These are phyloP conservation scores for Agrilus biguttatus DNA, from an alignment of 2,888 invertebrate species.

Conservation along the genomic window DNA sequence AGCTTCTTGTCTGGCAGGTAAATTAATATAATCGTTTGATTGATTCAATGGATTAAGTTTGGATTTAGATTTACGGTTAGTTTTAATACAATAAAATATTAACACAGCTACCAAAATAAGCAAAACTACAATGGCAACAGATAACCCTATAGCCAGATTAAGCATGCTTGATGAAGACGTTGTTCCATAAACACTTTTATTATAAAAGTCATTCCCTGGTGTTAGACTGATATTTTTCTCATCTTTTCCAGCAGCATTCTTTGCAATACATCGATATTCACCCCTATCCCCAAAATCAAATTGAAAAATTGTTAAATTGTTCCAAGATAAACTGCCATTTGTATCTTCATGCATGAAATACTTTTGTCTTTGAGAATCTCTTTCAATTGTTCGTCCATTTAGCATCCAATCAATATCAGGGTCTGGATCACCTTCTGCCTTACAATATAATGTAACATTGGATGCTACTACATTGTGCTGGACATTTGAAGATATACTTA, in stretches of 20 bases:
- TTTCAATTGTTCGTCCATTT: conserved; percentile 47
- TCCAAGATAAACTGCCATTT: conserved; percentile 33
- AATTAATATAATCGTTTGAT: conserved; percentile 41
- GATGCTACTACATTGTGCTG: conserved; percentile 45
- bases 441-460: conserved; percentile 59
- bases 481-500: conserved; percentile 45
- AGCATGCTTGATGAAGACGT: conserved; percentile 12
- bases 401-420: conserved; percentile 64
- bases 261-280: conserved; percentile 56
- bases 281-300: conserved; percentile 35
- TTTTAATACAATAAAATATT: conserved; percentile 27
- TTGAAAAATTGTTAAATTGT: conserved; percentile 40
- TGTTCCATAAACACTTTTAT: conserved; percentile 13
- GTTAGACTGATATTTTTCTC: conserved; percentile 59
- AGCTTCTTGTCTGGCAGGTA: conserved; percentile 69
- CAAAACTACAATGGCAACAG: conserved; percentile 32
- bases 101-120: conserved; percentile 34
- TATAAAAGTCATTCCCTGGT: conserved; percentile 23
- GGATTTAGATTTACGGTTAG: conserved; percentile 10
- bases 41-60: conserved; percentile 21
- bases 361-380: conserved; percentile 25
- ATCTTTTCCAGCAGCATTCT: conserved; percentile 66
- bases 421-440: conserved; percentile 58
- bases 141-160: conserved; percentile 33
- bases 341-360: background rate